These are phyloP conservation scores for Onthophagus sagittarius DNA, from an alignment of 2,888 invertebrate species.

Conservation along the genomic window DNA sequence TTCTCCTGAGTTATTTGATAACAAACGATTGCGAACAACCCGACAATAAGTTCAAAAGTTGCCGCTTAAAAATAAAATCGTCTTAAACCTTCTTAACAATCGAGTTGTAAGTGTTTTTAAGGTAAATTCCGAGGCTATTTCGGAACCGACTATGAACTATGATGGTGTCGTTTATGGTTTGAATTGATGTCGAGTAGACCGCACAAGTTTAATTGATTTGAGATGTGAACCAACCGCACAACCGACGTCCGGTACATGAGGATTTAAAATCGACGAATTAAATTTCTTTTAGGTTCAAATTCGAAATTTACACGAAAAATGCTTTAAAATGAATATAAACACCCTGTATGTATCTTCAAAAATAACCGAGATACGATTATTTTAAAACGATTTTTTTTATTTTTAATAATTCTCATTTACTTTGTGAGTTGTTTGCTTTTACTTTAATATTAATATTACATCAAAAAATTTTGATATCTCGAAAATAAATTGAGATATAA, in stretches of 20 bases:
- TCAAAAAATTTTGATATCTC: no score
- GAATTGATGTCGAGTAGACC: neutral
- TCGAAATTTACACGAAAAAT: no score
- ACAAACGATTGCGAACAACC: neutral
- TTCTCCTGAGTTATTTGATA: neutral
- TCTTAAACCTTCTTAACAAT: no score
- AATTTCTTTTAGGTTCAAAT: neutral
- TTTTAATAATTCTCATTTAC: no score
- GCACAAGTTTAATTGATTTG: constrained; percentile 1
- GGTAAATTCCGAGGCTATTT: neutral
- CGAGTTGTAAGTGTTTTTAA: no score
- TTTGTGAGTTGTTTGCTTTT: no score
- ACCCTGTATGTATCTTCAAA: no score
- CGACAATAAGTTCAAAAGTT: neutral
- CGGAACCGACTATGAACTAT: neutral
- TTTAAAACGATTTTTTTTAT: no score
- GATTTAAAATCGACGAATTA: constrained; percentile 1
- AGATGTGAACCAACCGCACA: neutral
- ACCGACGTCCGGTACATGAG: neutral
- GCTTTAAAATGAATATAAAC: no score
- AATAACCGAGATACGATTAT: no score
- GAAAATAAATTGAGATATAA: no score
- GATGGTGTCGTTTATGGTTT: neutral
- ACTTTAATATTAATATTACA: no score
- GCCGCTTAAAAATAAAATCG: neutral